Conservation (phyloP, 2,888 invertebrate species). For the Aproaerema taeniolella region DNA sequence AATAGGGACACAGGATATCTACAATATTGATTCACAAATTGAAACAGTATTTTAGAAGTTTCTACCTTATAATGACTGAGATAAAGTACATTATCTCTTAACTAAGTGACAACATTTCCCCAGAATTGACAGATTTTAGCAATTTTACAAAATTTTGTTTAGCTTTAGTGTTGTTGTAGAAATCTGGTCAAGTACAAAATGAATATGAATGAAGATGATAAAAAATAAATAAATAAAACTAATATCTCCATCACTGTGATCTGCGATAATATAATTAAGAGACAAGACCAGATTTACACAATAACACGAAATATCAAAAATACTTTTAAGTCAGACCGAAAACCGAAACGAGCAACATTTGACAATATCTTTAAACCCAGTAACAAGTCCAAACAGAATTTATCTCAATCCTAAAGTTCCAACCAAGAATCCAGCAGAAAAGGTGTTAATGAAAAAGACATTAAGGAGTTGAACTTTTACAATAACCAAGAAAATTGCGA, state of each 20-base stretch:
- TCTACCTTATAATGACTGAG: conserved; percentile 52
- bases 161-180: conserved; percentile 41
- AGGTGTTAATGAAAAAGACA: too few species aligned
- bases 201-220: too few species aligned
- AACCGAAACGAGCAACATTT: not conserved
- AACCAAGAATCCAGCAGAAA: too few species aligned
- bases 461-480: not conserved
- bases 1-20: conserved; percentile 65
- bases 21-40: conserved; percentile 52
- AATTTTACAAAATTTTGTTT: conserved; percentile 41
- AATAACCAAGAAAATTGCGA: not conserved
- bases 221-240: too few species aligned
- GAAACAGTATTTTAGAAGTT: conserved; percentile 57
- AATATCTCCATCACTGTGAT: too few species aligned
- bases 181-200: conserved; percentile 22
- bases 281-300: conserved; percentile 37
- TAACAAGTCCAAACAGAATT: too few species aligned
- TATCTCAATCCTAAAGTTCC: too few species aligned
- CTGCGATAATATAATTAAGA: too few species aligned
- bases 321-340: conserved; percentile 36
- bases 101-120: conserved; percentile 68
- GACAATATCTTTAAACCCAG: too few species aligned
- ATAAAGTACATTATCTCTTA: conserved; percentile 50
- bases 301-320: conserved; percentile 58
- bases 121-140: conserved; percentile 68